Evolutionary conservation across 2,113 vertebrate genomes (phyloP), one percentile per base, ranked within the genome.

Genomic region (Cololabis saira): DNA sequence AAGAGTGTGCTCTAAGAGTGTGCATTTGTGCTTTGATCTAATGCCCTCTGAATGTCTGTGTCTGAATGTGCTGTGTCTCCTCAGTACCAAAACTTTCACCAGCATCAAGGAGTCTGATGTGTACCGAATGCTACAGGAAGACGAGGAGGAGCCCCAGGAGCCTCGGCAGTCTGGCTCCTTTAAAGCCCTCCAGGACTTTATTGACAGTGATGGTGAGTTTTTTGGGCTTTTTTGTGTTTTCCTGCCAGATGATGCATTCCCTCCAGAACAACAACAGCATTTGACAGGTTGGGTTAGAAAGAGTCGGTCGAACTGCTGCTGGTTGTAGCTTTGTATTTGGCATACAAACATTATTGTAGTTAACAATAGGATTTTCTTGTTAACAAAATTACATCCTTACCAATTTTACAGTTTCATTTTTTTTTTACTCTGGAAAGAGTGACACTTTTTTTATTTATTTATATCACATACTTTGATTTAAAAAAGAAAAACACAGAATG

Each of bases 81-180:
- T 58, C 91, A 98, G 97, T 76, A 94, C 95, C 50, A 92, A 91
- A 55, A 59, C 85, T 24, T 78, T 94, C 19, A 83, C 75, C 56
- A 91, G 85, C 2, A 92, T 96, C 52, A 92, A 95, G 68, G 95
- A 97, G 1, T 99, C 97, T 0, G 97, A 97, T 0, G 98, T 99
- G 67, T 99, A 98, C 90, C 94, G 87, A 71, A 96, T 99, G 95
- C 89, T 99, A 33, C 96, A 96, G 3, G 84, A 90, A 61, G 92
- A 93, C 48, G 86, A 93, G 76, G 94, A 96, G 22, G 93, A 94
- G 30, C 92, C 92, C 5, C 81, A 89, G 3, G 91, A 93, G 65
- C 98, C 98, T 0, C 95, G 96, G 19, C 98, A 99, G 87, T 99
- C 98, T 1, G 95, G 97, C 59, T 98, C 98, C 72, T 99, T 99